These are phyloP conservation scores for Catharus minimus DNA, from an alignment of 2,113 vertebrate species.

Conservation along the genomic window DNA sequence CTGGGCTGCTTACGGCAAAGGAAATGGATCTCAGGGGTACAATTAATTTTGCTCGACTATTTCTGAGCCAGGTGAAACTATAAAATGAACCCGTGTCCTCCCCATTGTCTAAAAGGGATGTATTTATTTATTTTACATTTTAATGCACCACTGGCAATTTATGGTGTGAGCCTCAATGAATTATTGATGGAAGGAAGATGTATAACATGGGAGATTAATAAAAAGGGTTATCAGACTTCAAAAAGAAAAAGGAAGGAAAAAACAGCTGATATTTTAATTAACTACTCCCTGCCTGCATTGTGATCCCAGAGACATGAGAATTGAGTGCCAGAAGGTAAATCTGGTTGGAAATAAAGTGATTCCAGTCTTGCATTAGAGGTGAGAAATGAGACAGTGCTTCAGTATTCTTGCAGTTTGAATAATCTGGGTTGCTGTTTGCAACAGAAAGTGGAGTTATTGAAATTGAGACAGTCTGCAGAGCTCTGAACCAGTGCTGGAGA, in stretches of 20 bases:
- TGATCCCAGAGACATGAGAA: slow-evolving; percentile 3
- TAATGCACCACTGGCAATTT: not conserved
- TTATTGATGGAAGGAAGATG: slow-evolving; percentile 24
- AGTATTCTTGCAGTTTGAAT: not conserved
- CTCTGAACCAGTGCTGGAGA: not conserved
- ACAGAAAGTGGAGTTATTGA: not conserved
- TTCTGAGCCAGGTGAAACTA: not conserved
- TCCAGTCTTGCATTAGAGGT: not conserved
- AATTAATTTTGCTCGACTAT: slow-evolving; percentile 35
- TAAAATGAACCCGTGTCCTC: not conserved
- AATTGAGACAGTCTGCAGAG: not conserved
- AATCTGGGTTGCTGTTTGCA: not conserved
- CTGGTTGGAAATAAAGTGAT: slow-evolving; percentile 33
- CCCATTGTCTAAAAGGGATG: slow-evolving; percentile 1
- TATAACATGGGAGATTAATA: slow-evolving; percentile 21
- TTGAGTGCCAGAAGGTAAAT: slow-evolving; percentile 54
- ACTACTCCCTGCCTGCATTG: slow-evolving; percentile 30
- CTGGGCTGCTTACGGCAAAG: slow-evolving; percentile 4
- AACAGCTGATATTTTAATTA: slow-evolving; percentile 56
- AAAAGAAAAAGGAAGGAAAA: not conserved
- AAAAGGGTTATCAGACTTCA: slow-evolving; percentile 1
- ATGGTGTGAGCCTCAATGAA: not conserved
- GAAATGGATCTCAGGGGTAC: slow-evolving; percentile 32
- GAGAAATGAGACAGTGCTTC: slow-evolving; percentile 7
- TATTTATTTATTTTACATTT: slow-evolving; percentile 49